phyloP scores from a whole-genome alignment of 37 sponge, comb jelly and placozoan species.

The Haliclona indistincta region DNA sequence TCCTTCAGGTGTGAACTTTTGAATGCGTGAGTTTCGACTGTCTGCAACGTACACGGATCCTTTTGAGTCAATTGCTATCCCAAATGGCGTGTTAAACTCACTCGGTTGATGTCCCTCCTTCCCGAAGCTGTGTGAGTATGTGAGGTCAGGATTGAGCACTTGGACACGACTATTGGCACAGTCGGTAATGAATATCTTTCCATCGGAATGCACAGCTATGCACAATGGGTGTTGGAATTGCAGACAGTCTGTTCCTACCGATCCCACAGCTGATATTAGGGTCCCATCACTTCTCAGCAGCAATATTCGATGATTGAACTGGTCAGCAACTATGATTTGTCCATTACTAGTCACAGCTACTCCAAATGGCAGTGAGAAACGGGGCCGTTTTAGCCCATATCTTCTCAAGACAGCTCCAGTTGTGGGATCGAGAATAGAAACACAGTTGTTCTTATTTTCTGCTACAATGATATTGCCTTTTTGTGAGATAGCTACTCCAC shows the following conservation, averaged over 20 bases:
- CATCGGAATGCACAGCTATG: slow-evolving; percentile 27
- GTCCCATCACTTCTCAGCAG: slow-evolving; percentile 46
- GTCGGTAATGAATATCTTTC: slow-evolving; percentile 46
- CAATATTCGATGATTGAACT: too few relatives aligned
- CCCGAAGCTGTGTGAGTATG: slow-evolving; percentile 52
- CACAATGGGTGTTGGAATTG: slow-evolving; percentile 33
- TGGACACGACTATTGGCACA: slow-evolving; percentile 52
- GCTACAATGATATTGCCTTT: slow-evolving; percentile 20
- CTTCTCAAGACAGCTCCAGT: too few relatives aligned
- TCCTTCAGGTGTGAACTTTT: slow-evolving; percentile 51
- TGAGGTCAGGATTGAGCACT: slow-evolving; percentile 48
- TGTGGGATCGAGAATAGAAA: slow-evolving; percentile 33
- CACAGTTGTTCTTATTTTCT: slow-evolving; percentile 1
- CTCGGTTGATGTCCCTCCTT: slow-evolving; percentile 21
- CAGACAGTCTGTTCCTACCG: slow-evolving; percentile 16
- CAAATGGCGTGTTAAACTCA: slow-evolving; percentile 53
- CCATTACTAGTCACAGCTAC: too few relatives aligned
- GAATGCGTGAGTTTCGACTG: slow-evolving; percentile 34
- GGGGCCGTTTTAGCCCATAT: too few relatives aligned
- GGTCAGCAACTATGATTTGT: too few relatives aligned
- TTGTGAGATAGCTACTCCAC: slow-evolving; percentile 22
- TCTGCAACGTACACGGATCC: slow-evolving; percentile 56
- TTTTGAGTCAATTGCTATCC: slow-evolving; percentile 32
- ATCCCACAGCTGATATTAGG: slow-evolving; percentile 29
- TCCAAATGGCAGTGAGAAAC: too few relatives aligned